Base-by-base conservation (phyloP, 2,797 vertebrate species). In the Echeneis naucrates region DNA sequence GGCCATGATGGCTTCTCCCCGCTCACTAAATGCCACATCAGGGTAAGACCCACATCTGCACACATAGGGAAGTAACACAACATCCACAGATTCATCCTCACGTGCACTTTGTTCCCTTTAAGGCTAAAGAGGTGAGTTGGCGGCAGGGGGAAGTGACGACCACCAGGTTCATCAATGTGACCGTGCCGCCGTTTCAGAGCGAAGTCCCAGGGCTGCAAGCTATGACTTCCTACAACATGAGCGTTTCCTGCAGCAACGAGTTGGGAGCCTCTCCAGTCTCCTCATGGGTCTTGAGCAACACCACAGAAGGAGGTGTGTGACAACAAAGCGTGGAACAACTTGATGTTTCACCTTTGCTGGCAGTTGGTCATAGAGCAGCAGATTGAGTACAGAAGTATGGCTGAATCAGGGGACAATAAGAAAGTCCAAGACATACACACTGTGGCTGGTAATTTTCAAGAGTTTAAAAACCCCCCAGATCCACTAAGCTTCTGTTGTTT, bases 161-260 rank as follows among this genome's bases (percentile, higher is more conserved):
- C 21, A 93, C 93, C 14, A 84, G 86, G 4, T 70, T 89, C 5
- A 30, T 96, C 77, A 93, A 88, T 14, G 88, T 92, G 67, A 91
- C 88, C 0, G 95, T 95, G 47, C 96, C 96, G 3, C 96, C 96
- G 0, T 96, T 96, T 45, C 59, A 85, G 60, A 92, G 90, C 44
- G 88, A 91, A 64, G 86, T 99, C 58, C 76, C 92, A 21, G 94
- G 94, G 68, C 94, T 99, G 82, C 89, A 91, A 78, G 95, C 97
- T 33, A 91, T 97, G 94, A 94, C 88, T 0, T 87, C 90, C 81
- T 98, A 98, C 88, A 95, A 90, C 85, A 87, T 98, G 24, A 90
- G 94, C 0, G 90, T 99, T 72, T 96, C 96, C 92, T 99, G 97
- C 83, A 81, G 87, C 90, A 99, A 99, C 10, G 97, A 99, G 77